Conservation (phyloP, 2,797 vertebrate species). For the Danio choprae region DNA sequence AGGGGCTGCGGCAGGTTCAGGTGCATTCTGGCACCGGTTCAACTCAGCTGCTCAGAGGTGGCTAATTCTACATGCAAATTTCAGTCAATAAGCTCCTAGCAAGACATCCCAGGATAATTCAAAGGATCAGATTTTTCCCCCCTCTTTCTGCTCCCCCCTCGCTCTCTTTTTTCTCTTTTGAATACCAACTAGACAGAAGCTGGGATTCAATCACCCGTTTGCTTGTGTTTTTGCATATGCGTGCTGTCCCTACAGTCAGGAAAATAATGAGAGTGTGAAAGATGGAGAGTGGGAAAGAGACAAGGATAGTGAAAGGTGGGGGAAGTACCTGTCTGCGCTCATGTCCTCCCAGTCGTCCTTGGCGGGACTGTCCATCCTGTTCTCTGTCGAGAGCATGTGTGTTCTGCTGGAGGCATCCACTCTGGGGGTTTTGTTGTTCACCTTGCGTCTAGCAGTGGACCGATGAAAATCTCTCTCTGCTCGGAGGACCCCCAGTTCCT, state of each 20-base stretch:
- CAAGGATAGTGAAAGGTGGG: conserved; percentile 55
- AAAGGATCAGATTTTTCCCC: conserved; percentile 93
- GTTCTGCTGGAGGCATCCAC: conserved; percentile 79
- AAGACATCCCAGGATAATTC: conserved; percentile 99
- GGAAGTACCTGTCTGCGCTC: conserved; percentile 90
- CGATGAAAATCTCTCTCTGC: conserved; percentile 78
- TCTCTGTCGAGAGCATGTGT: conserved; percentile 89
- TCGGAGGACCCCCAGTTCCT: conserved; percentile 79
- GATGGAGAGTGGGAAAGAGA: conserved; percentile 53
- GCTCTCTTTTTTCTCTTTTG: conserved; percentile 80
- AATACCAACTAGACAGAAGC: conserved; percentile 99
- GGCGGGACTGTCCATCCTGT: conserved; percentile 85
- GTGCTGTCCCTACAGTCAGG: conserved; percentile 86
- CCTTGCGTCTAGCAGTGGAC: conserved; percentile 67
- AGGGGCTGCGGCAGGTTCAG: conserved; percentile 86
- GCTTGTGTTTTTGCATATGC: conserved; percentile 93
- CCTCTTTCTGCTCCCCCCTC: conserved; percentile 58
- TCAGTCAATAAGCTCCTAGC: conserved; percentile 99
- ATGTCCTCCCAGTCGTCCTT: conserved; percentile 98
- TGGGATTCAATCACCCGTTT: conserved; percentile 99
- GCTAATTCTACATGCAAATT: conserved; percentile 99
- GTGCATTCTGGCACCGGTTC: conserved; percentile 96
- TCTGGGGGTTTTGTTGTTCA: conserved; percentile 78
- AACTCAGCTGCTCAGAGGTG: conserved; percentile 93
- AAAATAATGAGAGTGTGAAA: conserved; percentile 88